Evolutionary conservation across 2,113 vertebrate genomes (phyloP).

Genomic region (Hippopotamus amphibius): DNA sequence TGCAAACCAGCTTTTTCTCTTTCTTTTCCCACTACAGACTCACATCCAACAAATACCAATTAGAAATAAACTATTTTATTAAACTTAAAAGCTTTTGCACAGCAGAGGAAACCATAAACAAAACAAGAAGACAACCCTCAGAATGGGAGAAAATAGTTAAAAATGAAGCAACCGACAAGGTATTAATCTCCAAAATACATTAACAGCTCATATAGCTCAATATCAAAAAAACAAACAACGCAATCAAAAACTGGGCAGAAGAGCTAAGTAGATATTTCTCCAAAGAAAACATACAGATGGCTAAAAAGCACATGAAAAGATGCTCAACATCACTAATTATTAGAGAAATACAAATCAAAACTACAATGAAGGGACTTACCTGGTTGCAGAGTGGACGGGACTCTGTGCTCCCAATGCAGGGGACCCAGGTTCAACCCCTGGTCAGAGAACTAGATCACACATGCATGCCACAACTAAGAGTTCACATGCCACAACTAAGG

Average conservation of each 20-base stretch:
- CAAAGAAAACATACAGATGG: not conserved
- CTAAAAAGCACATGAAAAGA: not conserved
- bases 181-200: not conserved
- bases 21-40: constrained; percentile 4
- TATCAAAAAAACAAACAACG: not conserved
- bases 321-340: not conserved
- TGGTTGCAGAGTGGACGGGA: too few relatives aligned
- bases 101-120: not conserved
- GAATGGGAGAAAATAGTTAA: not conserved
- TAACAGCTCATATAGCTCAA: not conserved
- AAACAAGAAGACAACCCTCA: not conserved
- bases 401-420: too few relatives aligned
- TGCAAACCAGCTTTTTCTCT: not conserved
- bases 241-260: not conserved
- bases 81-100: not conserved
- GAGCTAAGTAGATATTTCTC: not conserved
- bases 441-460: too few relatives aligned
- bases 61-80: constrained; percentile 48
- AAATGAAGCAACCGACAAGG: not conserved
- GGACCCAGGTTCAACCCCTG: too few relatives aligned
- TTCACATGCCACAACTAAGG: too few relatives aligned
- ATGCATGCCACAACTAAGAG: too few relatives aligned
- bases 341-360: not conserved
- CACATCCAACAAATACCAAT: constrained; percentile 28
- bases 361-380: not conserved